Evolutionary conservation across 2,113 vertebrate genomes (phyloP), one percentile per base, ranked within the genome.

Genomic region (Brienomyrus longianalis): DNA sequence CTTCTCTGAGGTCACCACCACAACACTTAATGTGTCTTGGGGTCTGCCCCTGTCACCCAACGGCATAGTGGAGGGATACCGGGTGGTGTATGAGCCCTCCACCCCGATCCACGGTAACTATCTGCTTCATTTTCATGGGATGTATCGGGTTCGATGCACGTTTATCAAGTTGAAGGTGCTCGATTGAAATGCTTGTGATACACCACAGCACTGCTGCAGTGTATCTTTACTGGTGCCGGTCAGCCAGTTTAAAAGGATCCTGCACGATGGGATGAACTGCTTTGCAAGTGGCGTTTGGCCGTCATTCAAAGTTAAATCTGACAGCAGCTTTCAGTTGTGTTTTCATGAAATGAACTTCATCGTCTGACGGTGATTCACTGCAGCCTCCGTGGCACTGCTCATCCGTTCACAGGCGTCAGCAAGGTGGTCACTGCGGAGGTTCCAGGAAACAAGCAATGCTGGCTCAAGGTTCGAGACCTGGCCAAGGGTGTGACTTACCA

Each of bases 401-500:
- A 2, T 39, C 77, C 45, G 19, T 83, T 21, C 39, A 3, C 90
- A 99, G 98, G 98, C 5, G 97, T 99, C 91, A 99, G 96, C 92
- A 98, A 98, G 94, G 97, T 98, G 92, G 98, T 99, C 94, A 99
- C 98, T 0, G 98, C 99, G 95, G 97, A 98, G 7, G 97, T 99
- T 43, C 96, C 96, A 89, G 98, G 98, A 66, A 97, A 96, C 94
- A 95, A 97, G 97, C 98, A 97, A 70, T 96, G 96, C 80, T 99
- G 98, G 98, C 92, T 99, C 86, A 98, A 98, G 93, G 97, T 98
- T 85, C 96, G 97, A 45, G 98, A 99, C 91, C 97, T 99, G 91
- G 96, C 96, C 84, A 97, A 96, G 90, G 98, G 98, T 27, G 91
- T 96, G 23, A 97, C 96, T 39, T 99, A 99, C 93, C 94, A 94